Percentiles rank a stretch among this genome's conserved stretches.
Conservation (phyloP, 1,140 invertebrate genomes). For the Alviniconcha marisindica region DNA sequence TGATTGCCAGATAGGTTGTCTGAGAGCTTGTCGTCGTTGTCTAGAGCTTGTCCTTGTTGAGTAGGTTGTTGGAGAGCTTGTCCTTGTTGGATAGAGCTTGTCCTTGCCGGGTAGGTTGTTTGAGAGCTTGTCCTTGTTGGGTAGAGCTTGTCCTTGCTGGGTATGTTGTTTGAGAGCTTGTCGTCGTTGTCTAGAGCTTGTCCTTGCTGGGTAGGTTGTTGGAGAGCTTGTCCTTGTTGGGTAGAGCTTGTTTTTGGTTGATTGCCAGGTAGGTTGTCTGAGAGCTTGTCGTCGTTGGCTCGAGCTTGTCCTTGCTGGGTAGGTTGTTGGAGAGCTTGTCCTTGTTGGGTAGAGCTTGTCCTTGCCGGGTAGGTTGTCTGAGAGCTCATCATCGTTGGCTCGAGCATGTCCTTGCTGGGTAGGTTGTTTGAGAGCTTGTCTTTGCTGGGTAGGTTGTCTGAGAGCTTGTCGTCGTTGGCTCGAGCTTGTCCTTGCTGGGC, state of each 20-base stretch:
- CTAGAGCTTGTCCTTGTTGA: slow-evolving; percentile 75
- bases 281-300: background rate
- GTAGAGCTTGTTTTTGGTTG: too few species aligned
- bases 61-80: slow-evolving; percentile 51
- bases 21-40: too few species aligned
- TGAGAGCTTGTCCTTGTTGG: background rate
- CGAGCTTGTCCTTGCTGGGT: slow-evolving; percentile 75
- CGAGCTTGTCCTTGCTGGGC: too few species aligned
- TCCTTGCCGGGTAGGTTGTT: too few species aligned
- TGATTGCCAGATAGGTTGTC: too few species aligned
- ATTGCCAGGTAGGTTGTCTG: background rate
- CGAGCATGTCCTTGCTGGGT: background rate
- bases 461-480: too few species aligned
- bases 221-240: too few species aligned
- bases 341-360: too few species aligned
- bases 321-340: slow-evolving; percentile 23
- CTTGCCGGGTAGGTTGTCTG: background rate
- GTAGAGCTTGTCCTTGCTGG: background rate
- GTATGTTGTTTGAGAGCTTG: too few species aligned
- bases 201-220: slow-evolving; percentile 75
- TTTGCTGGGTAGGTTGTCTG: slow-evolving; percentile 75
- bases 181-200: too few species aligned
- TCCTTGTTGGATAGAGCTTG: too few species aligned
- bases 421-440: too few species aligned
- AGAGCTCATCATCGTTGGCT: background rate